Evolutionary conservation across 2,113 vertebrate species (phyloP), one percentile per base, ranked within the genome.

Genomic region (Crotalus horridus): DNA sequence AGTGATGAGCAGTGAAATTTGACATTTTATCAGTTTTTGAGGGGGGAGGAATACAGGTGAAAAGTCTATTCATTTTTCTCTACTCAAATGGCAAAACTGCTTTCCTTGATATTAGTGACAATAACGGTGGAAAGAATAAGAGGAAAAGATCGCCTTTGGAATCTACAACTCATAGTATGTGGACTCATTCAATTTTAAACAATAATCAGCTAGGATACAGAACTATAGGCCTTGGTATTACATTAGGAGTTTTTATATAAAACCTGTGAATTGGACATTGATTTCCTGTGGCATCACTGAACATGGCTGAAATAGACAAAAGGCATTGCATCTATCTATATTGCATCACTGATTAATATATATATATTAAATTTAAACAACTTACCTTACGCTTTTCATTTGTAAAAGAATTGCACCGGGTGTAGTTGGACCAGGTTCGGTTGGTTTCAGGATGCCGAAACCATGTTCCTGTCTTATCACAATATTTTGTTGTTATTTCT

Each of bases 341-440:
- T 7, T 15, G 46, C 46, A 87, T 64, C 85, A 48, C 12, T 53
- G 43, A 54, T 88, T 88, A 15, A 61, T 53, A 53, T 20, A 2
- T 15, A 43, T 46, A 46, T 46, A 46, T 46, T 46, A 46, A 55
- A 54, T 87, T 88, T 86, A 61, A 93, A 91, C 1, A 69, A 15
- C 96, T 17, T 97, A 99, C 99, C 98, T 98, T 98, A 90, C 99
- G 0, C 92, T 99, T 99, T 92, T 99, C 98, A 26, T 97, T 97
- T 6, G 98, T 99, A 97, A 99, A 98, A 64, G 98, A 98, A 4
- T 98, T 99, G 95, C 99, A 99, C 94, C 98, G 96, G 11, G 98
- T 99, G 55, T 99, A 99, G 98, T 99, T 99, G 95, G 99, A 99
- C 99, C 99, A 99, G 1, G 98, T 99, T 89, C 98, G 97, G 95